A percentile compares a stretch with the other conserved stretches of the same genome.
Evolutionary conservation across 2,113 vertebrate species (phyloP).

Genomic region (Lophura nycthemera): DNA sequence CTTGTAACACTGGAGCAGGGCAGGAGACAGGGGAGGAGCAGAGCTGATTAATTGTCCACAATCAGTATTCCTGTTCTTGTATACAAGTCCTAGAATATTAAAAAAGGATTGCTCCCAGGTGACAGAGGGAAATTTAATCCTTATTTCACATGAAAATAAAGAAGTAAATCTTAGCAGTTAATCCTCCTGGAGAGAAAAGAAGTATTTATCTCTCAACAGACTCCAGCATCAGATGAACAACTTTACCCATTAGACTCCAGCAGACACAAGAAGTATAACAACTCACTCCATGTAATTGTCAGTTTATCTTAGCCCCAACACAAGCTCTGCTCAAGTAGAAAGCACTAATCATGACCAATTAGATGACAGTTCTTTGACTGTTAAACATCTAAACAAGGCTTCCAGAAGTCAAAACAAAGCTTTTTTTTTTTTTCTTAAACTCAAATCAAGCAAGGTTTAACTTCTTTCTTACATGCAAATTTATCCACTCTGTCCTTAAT

Average conservation of each 20-base stretch:
- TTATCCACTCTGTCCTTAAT: not conserved
- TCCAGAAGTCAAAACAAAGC: not conserved
- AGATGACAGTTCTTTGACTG: not conserved
- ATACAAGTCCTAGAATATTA: not conserved
- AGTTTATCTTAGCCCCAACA: not conserved
- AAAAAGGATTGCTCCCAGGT: not conserved
- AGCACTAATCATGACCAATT: not conserved
- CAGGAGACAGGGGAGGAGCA: not conserved
- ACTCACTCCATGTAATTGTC: not conserved
- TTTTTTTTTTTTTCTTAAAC: not conserved
- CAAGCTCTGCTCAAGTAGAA: not conserved
- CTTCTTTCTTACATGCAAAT: not conserved
- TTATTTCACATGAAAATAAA: conserved; percentile 6
- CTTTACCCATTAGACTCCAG: not conserved
- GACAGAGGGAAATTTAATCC: not conserved
- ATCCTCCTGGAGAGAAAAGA: not conserved
- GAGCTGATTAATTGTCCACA: accelerated
- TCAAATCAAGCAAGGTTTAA: not conserved
- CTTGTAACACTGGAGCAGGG: not conserved
- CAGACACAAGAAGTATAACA: not conserved
- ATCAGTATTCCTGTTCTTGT: not conserved
- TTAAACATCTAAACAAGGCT: not conserved
- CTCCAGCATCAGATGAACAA: not conserved
- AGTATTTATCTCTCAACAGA: not conserved
- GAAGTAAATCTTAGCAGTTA: not conserved